Evolutionary conservation across 2,797 vertebrate genomes (phyloP).

Genomic region (Helarctos malayanus): DNA sequence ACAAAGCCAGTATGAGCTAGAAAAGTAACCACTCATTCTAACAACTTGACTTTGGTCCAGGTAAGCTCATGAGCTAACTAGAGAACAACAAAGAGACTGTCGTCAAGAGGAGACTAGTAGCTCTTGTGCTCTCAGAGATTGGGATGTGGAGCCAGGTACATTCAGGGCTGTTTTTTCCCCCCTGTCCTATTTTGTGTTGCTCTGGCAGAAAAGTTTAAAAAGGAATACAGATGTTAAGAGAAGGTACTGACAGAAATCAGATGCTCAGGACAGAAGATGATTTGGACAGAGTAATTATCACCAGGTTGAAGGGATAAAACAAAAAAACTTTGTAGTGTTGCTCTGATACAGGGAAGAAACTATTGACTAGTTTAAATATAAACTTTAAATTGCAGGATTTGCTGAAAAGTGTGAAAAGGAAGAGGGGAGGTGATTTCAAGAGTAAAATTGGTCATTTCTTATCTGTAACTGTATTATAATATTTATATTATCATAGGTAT

Average conservation of each 20-base stretch:
- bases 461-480: neutral
- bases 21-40: neutral
- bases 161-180: neutral
- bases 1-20: neutral
- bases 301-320: neutral
- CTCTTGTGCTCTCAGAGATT: neutral
- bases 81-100: neutral
- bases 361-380: neutral
- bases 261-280: neutral
- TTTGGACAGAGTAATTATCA: neutral
- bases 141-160: neutral
- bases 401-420: neutral
- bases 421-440: neutral
- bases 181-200: neutral
- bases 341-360: neutral
- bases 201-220: neutral
- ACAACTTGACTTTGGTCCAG: neutral
- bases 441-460: conserved; percentile 1
- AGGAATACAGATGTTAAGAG: neutral
- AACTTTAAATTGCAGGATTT: neutral
- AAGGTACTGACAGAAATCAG: neutral
- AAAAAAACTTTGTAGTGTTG: neutral
- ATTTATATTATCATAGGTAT: neutral
- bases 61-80: neutral
- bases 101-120: neutral